Evolutionary conservation across 2,113 vertebrate species (phyloP).

Genomic region (Malurus melanocephalus): DNA sequence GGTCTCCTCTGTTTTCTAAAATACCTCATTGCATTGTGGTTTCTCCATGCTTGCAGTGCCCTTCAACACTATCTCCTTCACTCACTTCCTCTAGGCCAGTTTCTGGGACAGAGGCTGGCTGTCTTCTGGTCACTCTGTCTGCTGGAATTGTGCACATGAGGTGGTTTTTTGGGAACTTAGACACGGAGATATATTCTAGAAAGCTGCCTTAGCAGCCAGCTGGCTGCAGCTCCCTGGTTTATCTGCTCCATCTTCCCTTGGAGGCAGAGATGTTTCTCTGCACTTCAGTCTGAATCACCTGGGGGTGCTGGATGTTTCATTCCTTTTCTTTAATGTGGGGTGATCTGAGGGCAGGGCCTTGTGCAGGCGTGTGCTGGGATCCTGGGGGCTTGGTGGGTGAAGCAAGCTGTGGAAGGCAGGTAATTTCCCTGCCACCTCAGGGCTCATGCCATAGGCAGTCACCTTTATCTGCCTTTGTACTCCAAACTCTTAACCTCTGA

Average conservation of each 20-base stretch:
- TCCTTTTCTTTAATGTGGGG: not conserved
- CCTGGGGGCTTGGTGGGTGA: not conserved
- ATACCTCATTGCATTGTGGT: not conserved
- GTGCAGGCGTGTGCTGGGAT: not conserved
- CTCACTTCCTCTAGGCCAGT: not conserved
- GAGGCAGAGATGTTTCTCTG: not conserved
- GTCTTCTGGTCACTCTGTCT: not conserved
- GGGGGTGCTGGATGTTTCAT: not conserved
- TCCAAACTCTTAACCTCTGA: not conserved
- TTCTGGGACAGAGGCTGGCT: not conserved
- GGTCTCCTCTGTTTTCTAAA: not conserved
- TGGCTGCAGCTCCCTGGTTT: not conserved
- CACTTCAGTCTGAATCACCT: not conserved
- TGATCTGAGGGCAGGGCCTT: not conserved
- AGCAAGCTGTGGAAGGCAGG: not conserved
- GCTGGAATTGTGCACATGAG: not conserved
- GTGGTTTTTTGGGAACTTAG: not conserved
- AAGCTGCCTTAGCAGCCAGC: rapidly evolving
- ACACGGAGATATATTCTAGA: not conserved
- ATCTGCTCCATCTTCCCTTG: not conserved
- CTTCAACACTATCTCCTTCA: not conserved
- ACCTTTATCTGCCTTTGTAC: not conserved
- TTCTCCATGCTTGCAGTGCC: not conserved
- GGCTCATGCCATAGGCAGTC: not conserved
- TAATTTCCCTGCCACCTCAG: not conserved